A percentile compares a stretch with the other conserved stretches of the same genome.
These are phyloP conservation scores for Trypoxylus dichotomus DNA, from an alignment of 1,140 invertebrate genomes.

Conservation along the genomic window DNA sequence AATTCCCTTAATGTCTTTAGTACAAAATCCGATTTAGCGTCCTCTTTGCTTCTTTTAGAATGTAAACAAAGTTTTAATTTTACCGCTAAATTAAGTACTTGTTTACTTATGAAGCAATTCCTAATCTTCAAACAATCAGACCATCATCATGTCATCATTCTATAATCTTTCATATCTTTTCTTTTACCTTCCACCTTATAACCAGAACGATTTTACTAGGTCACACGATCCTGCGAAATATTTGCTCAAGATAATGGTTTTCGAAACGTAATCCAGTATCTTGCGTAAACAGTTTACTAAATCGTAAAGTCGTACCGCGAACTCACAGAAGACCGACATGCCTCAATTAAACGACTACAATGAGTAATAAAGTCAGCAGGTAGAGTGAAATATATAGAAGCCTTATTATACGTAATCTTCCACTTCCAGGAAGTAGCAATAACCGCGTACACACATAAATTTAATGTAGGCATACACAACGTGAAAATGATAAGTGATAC, in stretches of 20 bases:
- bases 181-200: not conserved
- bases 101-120: no score
- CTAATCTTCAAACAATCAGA: no score
- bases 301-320: not conserved
- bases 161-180: no score
- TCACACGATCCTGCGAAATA: not conserved
- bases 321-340: not conserved
- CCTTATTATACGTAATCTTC: constrained; percentile 15
- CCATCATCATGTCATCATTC: no score
- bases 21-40: no score
- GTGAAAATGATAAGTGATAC: constrained; percentile 17
- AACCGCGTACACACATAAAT: constrained; percentile 1
- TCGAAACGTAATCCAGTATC: not conserved
- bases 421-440: constrained; percentile 14
- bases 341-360: constrained; percentile 12
- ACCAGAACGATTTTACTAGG: not conserved
- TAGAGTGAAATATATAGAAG: constrained; percentile 9
- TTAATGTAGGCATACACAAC: not conserved
- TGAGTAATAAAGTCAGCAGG: constrained; percentile 12
- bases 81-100: no score
- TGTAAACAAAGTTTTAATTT: no score
- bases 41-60: no score
- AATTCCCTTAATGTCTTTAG: no score
- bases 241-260: not conserved
- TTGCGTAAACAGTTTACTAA: not conserved